Evolutionary conservation across 2,888 invertebrate genomes (phyloP).

Genomic region (Rotaria magnacalcarata): DNA sequence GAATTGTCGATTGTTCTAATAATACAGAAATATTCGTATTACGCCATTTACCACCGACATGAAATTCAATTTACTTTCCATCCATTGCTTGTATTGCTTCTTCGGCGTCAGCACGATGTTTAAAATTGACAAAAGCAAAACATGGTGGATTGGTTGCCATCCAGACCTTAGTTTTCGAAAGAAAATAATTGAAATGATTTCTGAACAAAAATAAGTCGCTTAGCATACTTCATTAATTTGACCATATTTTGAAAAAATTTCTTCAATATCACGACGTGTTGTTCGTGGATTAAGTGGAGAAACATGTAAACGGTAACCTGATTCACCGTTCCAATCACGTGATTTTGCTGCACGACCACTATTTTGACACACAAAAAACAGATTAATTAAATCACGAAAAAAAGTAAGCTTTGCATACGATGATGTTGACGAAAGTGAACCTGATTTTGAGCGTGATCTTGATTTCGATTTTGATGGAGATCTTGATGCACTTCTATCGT

Average conservation of each 20-base stretch:
- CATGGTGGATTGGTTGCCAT: conserved; percentile 65
- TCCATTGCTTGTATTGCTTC: conserved; percentile 76
- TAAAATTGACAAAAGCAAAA: conserved; percentile 66
- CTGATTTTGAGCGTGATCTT: conserved; percentile 13
- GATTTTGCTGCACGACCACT: conserved; percentile 18
- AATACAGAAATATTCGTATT: background rate
- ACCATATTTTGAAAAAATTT: conserved; percentile 64
- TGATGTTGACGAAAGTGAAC: conserved; percentile 31
- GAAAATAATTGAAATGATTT: too few relatives aligned
- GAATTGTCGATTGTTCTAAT: background rate
- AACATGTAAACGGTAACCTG: conserved; percentile 62
- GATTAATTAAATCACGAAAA: background rate
- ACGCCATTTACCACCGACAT: too few relatives aligned
- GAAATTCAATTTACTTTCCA: conserved; percentile 64
- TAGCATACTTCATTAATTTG: conserved; percentile 60
- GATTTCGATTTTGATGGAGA: conserved; percentile 7
- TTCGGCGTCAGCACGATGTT: conserved; percentile 65
- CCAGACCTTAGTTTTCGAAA: conserved; percentile 57
- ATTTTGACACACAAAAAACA: background rate
- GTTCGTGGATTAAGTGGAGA: conserved; percentile 63
- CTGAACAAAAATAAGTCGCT: too few relatives aligned
- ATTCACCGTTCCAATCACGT: background rate
- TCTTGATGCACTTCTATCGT: background rate
- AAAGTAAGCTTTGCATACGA: background rate
- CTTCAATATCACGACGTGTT: conserved; percentile 63